A percentile compares a stretch with the other conserved stretches of the same genome.
Evolutionary conservation across 35 echinoderm and acorn worm genomes (phyloP).

Genomic region (Apostichopus californicus): DNA sequence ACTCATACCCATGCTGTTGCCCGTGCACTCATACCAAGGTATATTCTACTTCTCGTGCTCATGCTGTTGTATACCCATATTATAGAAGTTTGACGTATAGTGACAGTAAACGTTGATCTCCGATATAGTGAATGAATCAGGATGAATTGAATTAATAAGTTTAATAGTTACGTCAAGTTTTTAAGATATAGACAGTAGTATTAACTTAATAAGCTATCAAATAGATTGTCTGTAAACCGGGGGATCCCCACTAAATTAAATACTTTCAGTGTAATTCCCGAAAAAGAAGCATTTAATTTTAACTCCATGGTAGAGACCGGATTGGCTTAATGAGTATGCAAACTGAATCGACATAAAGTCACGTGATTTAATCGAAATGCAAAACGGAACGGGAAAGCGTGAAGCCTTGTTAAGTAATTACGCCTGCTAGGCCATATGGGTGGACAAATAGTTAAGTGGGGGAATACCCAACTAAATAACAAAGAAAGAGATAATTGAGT

Average conservation of each 20-base stretch:
- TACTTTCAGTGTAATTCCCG: not conserved
- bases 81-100: no score
- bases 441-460: not conserved
- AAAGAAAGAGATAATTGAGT: not conserved
- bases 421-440: not conserved
- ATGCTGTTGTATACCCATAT: no score
- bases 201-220: no score
- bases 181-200: no score
- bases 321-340: not conserved
- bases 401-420: constrained; percentile 43
- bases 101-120: no score
- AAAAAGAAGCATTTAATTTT: not conserved
- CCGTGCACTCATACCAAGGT: no score
- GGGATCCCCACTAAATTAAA: not conserved
- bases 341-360: not conserved
- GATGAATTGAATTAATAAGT: constrained; percentile 32
- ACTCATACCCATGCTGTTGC: no score
- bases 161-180: not conserved
- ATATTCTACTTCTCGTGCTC: no score
- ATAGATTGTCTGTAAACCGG: no score
- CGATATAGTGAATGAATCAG: not conserved
- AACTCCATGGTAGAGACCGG: no score
- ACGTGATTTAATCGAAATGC: not conserved
- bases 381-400: constrained; percentile 21
- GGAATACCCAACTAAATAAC: not conserved